Percentiles rank a stretch among this genome's conserved stretches.
Conservation (phyloP, 2,113 vertebrate genomes). For the Laterallus jamaicensis region DNA sequence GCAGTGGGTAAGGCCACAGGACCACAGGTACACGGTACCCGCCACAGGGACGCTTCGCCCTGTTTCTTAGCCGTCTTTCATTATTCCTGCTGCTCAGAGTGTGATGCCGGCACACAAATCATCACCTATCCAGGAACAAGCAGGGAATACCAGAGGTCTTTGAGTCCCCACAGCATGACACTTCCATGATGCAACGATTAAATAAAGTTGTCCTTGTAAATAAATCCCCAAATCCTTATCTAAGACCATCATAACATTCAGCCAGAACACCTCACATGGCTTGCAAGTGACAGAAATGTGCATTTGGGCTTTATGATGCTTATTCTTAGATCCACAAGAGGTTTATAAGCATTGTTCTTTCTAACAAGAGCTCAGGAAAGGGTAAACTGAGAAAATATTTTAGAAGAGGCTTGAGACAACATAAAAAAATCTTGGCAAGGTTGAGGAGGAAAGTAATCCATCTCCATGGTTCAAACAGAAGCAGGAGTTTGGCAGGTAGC, state of each 20-base stretch:
- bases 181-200: not conserved
- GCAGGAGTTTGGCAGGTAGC: not conserved
- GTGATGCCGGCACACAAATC: not conserved
- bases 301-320: not conserved
- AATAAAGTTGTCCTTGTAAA: not conserved
- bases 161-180: not conserved
- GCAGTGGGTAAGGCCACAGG: not conserved
- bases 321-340: not conserved
- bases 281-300: not conserved
- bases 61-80: not conserved
- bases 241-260: not conserved
- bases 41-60: not conserved
- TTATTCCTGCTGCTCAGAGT: not conserved
- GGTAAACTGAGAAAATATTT: not conserved
- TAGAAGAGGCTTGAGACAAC: not conserved
- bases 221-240: not conserved
- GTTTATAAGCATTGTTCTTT: not conserved
- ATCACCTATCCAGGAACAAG: not conserved
- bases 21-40: rapidly evolving
- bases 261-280: not conserved
- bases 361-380: not conserved
- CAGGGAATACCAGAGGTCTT: not conserved
- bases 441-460: not conserved
- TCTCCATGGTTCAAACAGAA: not conserved
- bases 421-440: not conserved